phyloP scores from a whole-genome alignment of 1,140 invertebrate genomes.

The Trichonephila inaurata region DNA sequence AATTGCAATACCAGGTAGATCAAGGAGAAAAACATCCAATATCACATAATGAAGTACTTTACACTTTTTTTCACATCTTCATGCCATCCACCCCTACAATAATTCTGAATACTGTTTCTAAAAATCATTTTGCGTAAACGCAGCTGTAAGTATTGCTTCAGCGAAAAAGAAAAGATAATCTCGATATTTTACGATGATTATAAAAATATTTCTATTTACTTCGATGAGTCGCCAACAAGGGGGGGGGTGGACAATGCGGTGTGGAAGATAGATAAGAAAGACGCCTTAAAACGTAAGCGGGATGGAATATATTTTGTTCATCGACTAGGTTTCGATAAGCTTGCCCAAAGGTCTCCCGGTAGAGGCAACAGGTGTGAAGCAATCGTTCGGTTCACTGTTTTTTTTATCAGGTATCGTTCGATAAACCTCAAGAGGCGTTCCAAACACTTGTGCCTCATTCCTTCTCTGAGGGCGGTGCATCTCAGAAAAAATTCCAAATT shows the following conservation, averaged over 20 bases:
- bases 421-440: conserved; percentile 7
- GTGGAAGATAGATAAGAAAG: not conserved
- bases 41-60: no score
- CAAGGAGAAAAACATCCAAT: no score
- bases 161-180: not conserved
- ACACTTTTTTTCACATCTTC: no score
- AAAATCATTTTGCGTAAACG: not conserved
- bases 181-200: not conserved
- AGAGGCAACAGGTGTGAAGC: conserved; percentile 21
- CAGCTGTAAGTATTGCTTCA: not conserved
- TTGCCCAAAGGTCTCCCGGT: not conserved
- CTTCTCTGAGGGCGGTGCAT: not conserved
- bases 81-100: no score
- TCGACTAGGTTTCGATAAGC: not conserved
- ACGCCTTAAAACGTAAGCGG: not conserved
- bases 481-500: not conserved
- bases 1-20: no score
- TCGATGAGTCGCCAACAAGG: not conserved
- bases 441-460: conserved; percentile 1
- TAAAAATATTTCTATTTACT: not conserved
- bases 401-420: not conserved
- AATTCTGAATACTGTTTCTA: no score
- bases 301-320: conserved; percentile 15
- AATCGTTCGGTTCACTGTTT: conserved; percentile 4
- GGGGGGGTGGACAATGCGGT: not conserved